Conservation (phyloP, 2,797 vertebrate genomes). For the Bothrops alternatus region DNA sequence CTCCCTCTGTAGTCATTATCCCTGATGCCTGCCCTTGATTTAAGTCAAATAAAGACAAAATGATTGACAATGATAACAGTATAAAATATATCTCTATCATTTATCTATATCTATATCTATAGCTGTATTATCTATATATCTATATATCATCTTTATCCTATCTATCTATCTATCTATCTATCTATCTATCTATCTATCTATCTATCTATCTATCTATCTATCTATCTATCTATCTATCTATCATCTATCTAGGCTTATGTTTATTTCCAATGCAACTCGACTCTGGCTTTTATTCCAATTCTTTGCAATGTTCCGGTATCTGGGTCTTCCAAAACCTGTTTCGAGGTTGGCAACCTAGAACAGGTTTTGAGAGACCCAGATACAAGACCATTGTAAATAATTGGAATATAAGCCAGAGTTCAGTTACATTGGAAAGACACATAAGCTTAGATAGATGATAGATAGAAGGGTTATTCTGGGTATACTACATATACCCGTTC, state of each 20-base stretch:
- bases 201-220: background rate
- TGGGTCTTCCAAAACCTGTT: background rate
- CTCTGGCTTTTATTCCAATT: background rate
- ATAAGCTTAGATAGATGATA: background rate
- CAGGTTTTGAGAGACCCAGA: background rate
- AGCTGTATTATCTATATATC: background rate
- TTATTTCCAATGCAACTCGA: background rate
- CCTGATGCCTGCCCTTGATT: background rate
- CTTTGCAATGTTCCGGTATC: background rate
- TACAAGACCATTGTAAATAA: background rate
- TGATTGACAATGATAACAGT: background rate
- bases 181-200: no score
- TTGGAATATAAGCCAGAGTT: background rate
- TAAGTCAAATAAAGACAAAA: background rate
- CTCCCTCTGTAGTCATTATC: no score
- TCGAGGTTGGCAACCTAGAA: background rate
- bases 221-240: background rate
- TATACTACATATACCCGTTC: background rate
- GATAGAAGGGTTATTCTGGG: background rate
- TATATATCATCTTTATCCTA: no score
- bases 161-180: no score
- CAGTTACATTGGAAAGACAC: background rate
- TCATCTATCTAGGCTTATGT: background rate
- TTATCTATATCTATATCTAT: background rate
- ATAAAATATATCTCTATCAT: background rate